Conservation (phyloP, 2,888 invertebrate genomes). For the Scaptodrosophila latifasciaeformis region DNA sequence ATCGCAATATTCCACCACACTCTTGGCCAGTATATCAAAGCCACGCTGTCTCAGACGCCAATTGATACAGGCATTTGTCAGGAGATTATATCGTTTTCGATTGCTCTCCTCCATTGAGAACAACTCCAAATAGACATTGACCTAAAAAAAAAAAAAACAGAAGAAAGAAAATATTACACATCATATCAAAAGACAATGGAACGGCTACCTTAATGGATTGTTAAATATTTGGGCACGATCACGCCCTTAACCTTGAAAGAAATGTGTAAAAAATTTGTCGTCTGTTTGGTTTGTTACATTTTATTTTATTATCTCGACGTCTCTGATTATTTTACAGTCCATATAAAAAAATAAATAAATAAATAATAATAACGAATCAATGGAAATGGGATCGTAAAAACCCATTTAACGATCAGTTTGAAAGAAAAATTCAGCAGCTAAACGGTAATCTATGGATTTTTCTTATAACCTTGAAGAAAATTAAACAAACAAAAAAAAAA, state of each 20-base stretch:
- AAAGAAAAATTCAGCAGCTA: no score
- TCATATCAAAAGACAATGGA: constrained; percentile 16
- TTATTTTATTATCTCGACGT: no score
- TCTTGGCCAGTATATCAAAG: constrained; percentile 54
- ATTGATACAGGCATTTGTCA: constrained; percentile 67
- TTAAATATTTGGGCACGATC: constrained; percentile 9
- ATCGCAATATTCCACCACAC: constrained; percentile 69
- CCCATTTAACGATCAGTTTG: no score
- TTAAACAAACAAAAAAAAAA: no score
- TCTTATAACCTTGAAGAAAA: no score
- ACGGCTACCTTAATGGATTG: no score
- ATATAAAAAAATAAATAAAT: no score
- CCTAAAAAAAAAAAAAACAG: constrained; percentile 35
- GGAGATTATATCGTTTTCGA: constrained; percentile 54
- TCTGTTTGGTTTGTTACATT: no score
- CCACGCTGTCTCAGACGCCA: constrained; percentile 47
- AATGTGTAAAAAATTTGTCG: constrained; percentile 29
- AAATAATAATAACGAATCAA: no score
- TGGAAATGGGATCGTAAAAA: no score
- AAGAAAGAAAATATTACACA: constrained; percentile 4
- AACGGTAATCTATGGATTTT: no score
- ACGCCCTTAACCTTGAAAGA: constrained; percentile 43
- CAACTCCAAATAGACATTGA: constrained; percentile 64
- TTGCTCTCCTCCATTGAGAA: constrained; percentile 56
- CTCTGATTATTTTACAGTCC: no score